These are phyloP conservation scores for Euzetes globulus DNA, from an alignment of 2,888 invertebrate species.

Conservation along the genomic window DNA sequence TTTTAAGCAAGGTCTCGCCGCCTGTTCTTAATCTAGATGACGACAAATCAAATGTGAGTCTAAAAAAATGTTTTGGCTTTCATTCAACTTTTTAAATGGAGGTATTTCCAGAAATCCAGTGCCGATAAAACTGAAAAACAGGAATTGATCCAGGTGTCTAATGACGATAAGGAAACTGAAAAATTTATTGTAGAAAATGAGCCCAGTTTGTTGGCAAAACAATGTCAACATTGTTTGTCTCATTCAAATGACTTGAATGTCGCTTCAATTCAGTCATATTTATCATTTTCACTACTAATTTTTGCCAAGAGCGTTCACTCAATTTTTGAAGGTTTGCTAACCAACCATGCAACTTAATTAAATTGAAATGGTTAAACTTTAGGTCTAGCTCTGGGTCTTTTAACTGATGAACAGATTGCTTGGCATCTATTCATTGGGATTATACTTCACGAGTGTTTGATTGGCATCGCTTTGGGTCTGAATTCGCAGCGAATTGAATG, in stretches of 20 bases:
- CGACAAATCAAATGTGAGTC: constrained; percentile 3
- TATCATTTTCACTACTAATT: constrained; percentile 44
- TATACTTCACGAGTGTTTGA: constrained; percentile 45
- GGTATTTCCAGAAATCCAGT: neutral
- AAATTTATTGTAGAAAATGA: no score
- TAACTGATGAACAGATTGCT: constrained; percentile 43
- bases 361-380: neutral
- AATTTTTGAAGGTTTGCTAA: constrained; percentile 44
- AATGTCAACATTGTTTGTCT: constrained; percentile 22
- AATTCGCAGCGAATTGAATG: constrained; percentile 44
- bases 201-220: neutral
- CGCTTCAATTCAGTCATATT: constrained; percentile 35
- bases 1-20: neutral
- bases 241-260: neutral
- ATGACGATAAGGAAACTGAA: no score
- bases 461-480: constrained; percentile 46
- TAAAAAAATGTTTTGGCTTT: neutral
- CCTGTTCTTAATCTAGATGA: constrained; percentile 35
- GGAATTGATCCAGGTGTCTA: no score
- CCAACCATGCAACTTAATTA: no score
- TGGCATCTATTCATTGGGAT: constrained; percentile 46
- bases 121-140: no score
- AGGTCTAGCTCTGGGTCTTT: constrained; percentile 47
- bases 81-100: neutral
- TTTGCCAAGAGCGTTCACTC: constrained; percentile 47